Percentiles rank a stretch among this genome's conserved stretches.
phyloP scores from a whole-genome alignment of 1,140 invertebrate species.

The Orchestia grillus region DNA sequence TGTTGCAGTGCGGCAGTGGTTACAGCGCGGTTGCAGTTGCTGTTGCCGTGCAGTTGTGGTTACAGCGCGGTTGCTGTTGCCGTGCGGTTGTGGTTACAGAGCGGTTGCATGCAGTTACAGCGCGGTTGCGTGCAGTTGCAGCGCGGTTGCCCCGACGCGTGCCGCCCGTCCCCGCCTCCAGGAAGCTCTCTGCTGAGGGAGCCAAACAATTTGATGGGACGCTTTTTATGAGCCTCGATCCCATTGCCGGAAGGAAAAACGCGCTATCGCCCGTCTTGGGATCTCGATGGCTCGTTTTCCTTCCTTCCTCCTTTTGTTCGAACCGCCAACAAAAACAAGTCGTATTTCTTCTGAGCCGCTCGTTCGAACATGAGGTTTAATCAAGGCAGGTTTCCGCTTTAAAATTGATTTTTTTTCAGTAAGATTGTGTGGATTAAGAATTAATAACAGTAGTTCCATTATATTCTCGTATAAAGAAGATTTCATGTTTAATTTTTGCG shows the following conservation, averaged over 20 bases:
- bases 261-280: not conserved
- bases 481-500: not conserved
- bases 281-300: not conserved
- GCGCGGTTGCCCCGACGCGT: not conserved
- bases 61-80: too few species aligned
- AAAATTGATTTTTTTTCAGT: not conserved
- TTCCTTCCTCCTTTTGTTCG: not conserved
- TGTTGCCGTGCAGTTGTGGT: too few species aligned
- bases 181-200: not conserved
- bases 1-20: too few species aligned
- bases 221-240: constrained; percentile 17
- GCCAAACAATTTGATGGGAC: constrained; percentile 5
- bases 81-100: too few species aligned
- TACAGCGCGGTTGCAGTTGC: too few species aligned
- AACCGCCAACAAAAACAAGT: not conserved
- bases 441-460: not conserved
- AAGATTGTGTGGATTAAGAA: not conserved
- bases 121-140: too few species aligned
- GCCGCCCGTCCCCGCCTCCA: not conserved
- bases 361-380: not conserved
- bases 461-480: not conserved
- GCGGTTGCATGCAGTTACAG: too few species aligned
- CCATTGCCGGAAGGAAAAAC: constrained; percentile 34
- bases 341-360: not conserved
- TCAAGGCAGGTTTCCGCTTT: not conserved